phyloP scores from a whole-genome alignment of 2,888 invertebrate species.

The Dugesia japonica region DNA sequence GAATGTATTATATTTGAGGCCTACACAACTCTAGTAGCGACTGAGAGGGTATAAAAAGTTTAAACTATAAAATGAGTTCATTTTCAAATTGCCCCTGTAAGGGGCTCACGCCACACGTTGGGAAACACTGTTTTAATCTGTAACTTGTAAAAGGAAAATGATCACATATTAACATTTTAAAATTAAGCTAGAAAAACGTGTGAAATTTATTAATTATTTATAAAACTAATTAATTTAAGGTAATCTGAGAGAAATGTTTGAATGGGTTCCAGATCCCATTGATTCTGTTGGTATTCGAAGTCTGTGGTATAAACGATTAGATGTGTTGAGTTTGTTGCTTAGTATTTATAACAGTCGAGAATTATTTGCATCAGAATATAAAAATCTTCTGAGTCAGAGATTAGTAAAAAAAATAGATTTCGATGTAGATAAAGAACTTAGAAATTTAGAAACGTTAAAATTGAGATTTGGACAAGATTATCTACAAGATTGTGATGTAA shows the following conservation, averaged over 20 bases:
- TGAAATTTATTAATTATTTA: no score
- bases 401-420: constrained; percentile 56
- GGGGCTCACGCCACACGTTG: no score
- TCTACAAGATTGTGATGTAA: constrained; percentile 39
- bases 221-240: no score
- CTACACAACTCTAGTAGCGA: no score
- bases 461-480: constrained; percentile 48
- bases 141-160: no score
- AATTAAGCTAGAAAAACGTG: no score
- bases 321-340: constrained; percentile 91
- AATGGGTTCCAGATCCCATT: constrained; percentile 36
- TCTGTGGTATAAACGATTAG: constrained; percentile 55
- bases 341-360: constrained; percentile 96
- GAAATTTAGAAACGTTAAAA: constrained; percentile 73
- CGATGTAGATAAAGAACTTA: constrained; percentile 54
- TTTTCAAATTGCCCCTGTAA: no score
- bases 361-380: constrained; percentile 88
- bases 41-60: no score
- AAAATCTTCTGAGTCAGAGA: constrained; percentile 72
- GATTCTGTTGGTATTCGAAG: constrained; percentile 33
- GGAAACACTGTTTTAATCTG: no score
- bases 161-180: no score
- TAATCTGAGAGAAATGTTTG: constrained; percentile 51
- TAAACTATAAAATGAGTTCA: no score
- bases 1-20: no score